Base-by-base conservation (phyloP, 23 tunicate genomes). In the Oikopleura vanhoeffeni region DNA sequence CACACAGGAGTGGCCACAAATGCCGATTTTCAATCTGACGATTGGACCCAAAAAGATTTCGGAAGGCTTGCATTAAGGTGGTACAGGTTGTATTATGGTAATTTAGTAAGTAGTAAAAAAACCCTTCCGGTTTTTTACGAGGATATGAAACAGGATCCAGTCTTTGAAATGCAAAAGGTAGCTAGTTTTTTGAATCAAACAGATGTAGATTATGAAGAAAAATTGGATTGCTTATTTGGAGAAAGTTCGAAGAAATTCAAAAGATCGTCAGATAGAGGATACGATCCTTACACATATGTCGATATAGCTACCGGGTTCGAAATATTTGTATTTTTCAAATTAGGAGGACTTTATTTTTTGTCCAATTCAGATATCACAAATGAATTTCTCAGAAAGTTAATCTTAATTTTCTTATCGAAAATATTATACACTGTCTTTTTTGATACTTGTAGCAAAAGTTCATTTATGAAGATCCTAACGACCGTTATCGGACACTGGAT, bases 61-160 rank as follows among this genome's bases (percentile, higher is more conserved):
- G 60, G 60, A 49, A 49, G 18, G 18, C 18, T 8, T 18, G 60
- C 60, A 8, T 8, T 49, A 8, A 8, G 60, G 60, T 49, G 60
- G 60, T 49, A 49, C 18, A 8, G 60, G 60, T 18, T 49, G 8
- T 49, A 49, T 18, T 49, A 8, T 18, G 60, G 60, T 49, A 8
- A 8, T 49, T 18, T 49, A 8, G 60, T 40, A 34, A 0, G 39
- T 28, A 28, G 57, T 33, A 0, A 86, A 2, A 87, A 57, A 67
- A 36, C 83, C 0, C 67, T 41, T 1, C 40, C 85, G 40, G 35
- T 85, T 34, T 85, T 76, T 58, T 88, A 67, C 83, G 91, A 88
- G 41, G 85, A 83, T 40, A 38, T 88, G 8, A 40, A 77, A 0
- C 34, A 36, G 34, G 83, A 86, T 13, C 85, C 91, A 40, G 41